phyloP scores from a whole-genome alignment of 2,797 vertebrate species.

The Eospalax fontanierii region DNA sequence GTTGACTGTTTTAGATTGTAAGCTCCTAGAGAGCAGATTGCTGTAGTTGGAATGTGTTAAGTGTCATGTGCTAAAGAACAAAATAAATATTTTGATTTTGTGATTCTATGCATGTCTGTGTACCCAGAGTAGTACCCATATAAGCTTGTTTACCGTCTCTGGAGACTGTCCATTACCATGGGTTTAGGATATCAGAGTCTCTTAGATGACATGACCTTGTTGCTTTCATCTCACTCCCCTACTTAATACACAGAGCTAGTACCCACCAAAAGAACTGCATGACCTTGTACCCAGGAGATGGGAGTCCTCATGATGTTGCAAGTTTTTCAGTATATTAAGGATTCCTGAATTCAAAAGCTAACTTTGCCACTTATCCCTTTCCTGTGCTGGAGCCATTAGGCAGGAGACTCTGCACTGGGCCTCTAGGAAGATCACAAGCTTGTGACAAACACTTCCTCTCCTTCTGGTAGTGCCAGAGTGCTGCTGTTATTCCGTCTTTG shows the following conservation, averaged over 20 bases:
- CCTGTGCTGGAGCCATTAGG: background rate
- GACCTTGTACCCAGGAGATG: slow-evolving; percentile 17
- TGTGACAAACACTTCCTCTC: too few species aligned
- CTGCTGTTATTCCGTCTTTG: background rate
- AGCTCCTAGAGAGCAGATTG: slow-evolving; percentile 82
- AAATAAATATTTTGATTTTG: slow-evolving; percentile 86
- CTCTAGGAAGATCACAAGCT: background rate
- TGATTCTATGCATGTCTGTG: slow-evolving; percentile 69
- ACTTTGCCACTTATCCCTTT: background rate
- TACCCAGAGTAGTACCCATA: background rate
- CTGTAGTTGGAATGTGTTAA: slow-evolving; percentile 77
- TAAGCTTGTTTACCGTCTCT: background rate
- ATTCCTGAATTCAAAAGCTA: slow-evolving; percentile 32
- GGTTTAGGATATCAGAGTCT: background rate
- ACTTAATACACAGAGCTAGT: background rate
- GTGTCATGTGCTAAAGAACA: slow-evolving; percentile 82
- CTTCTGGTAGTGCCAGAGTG: background rate
- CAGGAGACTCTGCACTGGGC: background rate
- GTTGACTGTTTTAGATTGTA: slow-evolving; percentile 81
- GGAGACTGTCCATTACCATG: background rate
- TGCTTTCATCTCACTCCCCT: slow-evolving; percentile 9
- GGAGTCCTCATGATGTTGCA: slow-evolving; percentile 4
- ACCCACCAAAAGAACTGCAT: background rate
- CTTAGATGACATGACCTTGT: background rate
- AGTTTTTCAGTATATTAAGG: background rate